Percentiles rank a stretch among this genome's conserved stretches.
Conservation (phyloP, 2,797 vertebrate species). For the Rachycentron canadum region DNA sequence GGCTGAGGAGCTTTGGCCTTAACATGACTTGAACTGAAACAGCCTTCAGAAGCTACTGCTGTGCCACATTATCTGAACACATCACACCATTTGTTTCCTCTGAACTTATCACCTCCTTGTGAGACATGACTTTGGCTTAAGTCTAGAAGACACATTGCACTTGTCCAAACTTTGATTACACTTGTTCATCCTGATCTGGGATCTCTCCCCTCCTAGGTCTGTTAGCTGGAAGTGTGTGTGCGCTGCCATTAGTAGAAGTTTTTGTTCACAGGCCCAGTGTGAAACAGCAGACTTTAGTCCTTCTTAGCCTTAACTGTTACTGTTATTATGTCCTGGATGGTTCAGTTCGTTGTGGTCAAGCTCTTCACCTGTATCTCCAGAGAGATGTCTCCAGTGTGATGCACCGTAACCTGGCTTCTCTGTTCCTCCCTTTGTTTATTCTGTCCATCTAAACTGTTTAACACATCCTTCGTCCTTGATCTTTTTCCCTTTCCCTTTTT, state of each 20-base stretch:
- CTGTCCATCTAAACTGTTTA: background rate
- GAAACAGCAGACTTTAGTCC: no score
- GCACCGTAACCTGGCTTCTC: background rate
- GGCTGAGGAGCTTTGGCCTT: slow-evolving; percentile 18
- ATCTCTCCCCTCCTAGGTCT: background rate
- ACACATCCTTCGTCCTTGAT: slow-evolving; percentile 11
- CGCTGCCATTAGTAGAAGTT: no score
- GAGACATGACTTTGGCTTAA: slow-evolving; percentile 1
- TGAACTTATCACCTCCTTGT: background rate
- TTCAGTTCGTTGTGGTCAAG: background rate
- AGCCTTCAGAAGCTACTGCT: background rate
- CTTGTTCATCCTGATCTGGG: background rate
- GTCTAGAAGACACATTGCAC: background rate
- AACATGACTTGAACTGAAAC: slow-evolving; percentile 11
- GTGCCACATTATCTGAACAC: background rate
- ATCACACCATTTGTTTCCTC: background rate
- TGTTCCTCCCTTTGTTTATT: background rate
- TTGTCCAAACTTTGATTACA: background rate
- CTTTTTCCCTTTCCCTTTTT: background rate
- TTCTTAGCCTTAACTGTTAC: no score
- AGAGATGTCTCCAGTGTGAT: background rate
- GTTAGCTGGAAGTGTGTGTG: no score
- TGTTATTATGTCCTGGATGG: background rate
- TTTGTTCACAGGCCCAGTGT: background rate
- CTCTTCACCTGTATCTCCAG: background rate